A percentile compares a stretch with the other conserved stretches of the same genome.
phyloP scores from a whole-genome alignment of 2,888 invertebrate species.

The Pyralis farinalis region DNA sequence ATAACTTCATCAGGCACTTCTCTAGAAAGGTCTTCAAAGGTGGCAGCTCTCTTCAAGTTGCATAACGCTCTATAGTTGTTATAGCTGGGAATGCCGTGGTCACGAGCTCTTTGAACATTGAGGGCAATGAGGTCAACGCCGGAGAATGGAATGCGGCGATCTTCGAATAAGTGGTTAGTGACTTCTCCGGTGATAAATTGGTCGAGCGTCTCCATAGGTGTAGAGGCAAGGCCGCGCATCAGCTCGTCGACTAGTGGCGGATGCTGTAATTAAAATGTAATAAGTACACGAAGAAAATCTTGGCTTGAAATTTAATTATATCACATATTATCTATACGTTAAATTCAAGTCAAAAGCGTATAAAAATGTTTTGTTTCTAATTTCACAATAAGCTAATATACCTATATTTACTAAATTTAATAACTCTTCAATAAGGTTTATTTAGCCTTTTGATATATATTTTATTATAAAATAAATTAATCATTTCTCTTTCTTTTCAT shows the following conservation, averaged over 20 bases:
- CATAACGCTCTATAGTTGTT: conserved; percentile 95
- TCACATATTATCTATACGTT: too few relatives aligned
- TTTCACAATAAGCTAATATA: too few relatives aligned
- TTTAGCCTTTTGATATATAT: too few relatives aligned
- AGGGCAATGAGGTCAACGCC: conserved; percentile 96
- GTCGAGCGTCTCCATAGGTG: conserved; percentile 96
- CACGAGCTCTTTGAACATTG: conserved; percentile 93
- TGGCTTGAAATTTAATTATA: too few relatives aligned
- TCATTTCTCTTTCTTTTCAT: too few relatives aligned
- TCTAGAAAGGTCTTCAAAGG: conserved; percentile 92
- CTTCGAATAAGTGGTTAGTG: conserved; percentile 96
- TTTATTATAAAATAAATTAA: too few relatives aligned
- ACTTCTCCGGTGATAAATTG: conserved; percentile 97
- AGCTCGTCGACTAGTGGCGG: conserved; percentile 92
- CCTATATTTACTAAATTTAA: too few relatives aligned
- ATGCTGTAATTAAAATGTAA: conserved; percentile 55
- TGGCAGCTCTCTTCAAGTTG: conserved; percentile 90
- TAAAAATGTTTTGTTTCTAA: too few relatives aligned
- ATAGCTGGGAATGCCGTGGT: conserved; percentile 93
- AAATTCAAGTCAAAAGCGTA: too few relatives aligned
- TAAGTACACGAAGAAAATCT: too few relatives aligned
- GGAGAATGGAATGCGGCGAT: conserved; percentile 92
- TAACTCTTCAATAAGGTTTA: too few relatives aligned
- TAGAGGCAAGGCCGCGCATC: conserved; percentile 90
- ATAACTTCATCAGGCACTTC: conserved; percentile 94